Evolutionary conservation across 2,113 vertebrate genomes (phyloP).

Genomic region (Tachycineta bicolor): DNA sequence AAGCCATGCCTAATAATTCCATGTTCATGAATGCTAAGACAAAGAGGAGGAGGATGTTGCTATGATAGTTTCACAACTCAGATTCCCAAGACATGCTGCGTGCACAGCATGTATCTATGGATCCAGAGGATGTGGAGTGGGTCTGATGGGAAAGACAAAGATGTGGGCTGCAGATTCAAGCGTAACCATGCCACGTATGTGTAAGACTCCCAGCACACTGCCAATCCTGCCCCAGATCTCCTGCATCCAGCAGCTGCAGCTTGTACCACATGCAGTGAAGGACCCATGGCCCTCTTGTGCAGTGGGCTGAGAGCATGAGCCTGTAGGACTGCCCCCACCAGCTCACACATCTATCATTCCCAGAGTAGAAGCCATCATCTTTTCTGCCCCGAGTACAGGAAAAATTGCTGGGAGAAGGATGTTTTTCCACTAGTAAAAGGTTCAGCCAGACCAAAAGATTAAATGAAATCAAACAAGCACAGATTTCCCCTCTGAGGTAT

Average conservation of each 20-base stretch:
- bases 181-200: rapidly evolving
- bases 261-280: background rate
- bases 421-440: background rate
- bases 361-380: background rate
- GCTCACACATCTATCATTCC: background rate
- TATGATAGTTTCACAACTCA: background rate
- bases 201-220: background rate
- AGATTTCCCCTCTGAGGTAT: background rate
- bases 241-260: background rate
- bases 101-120: background rate
- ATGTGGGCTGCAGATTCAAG: background rate
- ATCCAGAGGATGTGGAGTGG: background rate
- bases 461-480: background rate
- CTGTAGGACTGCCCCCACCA: background rate
- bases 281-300: background rate
- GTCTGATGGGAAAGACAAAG: background rate
- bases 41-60: slow-evolving; percentile 14
- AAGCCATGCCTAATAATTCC: background rate
- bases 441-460: background rate
- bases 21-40: background rate
- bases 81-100: background rate
- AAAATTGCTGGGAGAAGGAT: background rate
- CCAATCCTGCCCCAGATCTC: background rate
- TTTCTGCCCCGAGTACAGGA: background rate
- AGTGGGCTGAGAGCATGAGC: rapidly evolving